These are phyloP conservation scores for Eupristina koningsbergeri DNA, from an alignment of 1,140 invertebrate species.

Conservation along the genomic window DNA sequence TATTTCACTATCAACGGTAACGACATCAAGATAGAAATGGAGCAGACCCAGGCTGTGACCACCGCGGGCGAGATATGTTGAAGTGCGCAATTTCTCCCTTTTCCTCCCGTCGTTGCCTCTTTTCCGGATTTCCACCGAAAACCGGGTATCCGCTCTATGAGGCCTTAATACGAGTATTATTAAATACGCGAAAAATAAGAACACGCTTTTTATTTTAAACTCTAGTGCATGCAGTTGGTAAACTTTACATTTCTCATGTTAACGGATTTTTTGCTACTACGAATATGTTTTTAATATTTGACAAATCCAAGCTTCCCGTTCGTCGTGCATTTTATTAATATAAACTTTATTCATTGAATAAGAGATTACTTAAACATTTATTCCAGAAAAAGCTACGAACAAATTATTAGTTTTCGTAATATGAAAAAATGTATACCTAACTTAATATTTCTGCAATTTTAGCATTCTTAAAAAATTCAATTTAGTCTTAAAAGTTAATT, in stretches of 20 bases:
- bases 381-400: too few relatives aligned
- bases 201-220: not conserved
- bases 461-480: too few relatives aligned
- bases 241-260: not conserved
- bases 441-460: too few relatives aligned
- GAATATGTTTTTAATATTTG: not conserved
- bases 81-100: constrained; percentile 1
- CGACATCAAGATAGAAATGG: constrained; percentile 42
- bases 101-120: not conserved
- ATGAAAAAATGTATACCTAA: too few relatives aligned
- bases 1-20: constrained; percentile 47
- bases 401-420: too few relatives aligned
- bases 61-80: constrained; percentile 4
- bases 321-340: not conserved
- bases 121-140: not conserved
- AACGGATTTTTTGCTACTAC: not conserved
- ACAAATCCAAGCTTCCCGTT: not conserved
- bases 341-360: not conserved
- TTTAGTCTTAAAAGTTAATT: too few relatives aligned
- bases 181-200: not conserved
- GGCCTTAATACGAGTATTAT: not conserved
- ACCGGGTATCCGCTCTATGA: not conserved
- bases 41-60: not conserved
- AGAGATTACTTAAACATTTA: too few relatives aligned
- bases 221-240: not conserved